Evolutionary conservation across 2,797 vertebrate species (phyloP), one percentile per base, ranked within the genome.

Genomic region (Epinephelus awoara): DNA sequence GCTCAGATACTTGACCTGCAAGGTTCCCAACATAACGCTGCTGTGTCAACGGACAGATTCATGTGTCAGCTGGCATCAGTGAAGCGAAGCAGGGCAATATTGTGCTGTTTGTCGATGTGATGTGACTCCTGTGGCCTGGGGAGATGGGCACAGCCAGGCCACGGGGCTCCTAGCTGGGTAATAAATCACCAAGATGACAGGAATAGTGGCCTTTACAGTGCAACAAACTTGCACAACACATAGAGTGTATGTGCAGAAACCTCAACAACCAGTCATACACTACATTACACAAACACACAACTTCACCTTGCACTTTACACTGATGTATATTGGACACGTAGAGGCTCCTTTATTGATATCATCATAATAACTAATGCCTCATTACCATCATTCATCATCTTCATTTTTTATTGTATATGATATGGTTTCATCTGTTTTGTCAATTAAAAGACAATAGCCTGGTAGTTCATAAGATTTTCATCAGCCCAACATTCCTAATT

Each of bases 101-200:
- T 91, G 90, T 83, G 80, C 88, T 79, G 89, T 92, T 91, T 90
- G 88, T 78, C n/a, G 72, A 88, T 76, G 86, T 87, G 91, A 89
- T 78, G 87, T 77, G 88, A 89, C 86, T 92, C 82, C 74, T 79
- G 86, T 21, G 88, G 79, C 88, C 80, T 51, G 84, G 80, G 77
- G 83, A 82, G 85, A 82, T 65, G 75, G 81, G 77, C 83, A 64
- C 27, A 61, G 73, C 77, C 85, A 65, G 86, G 85, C 91, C 90
- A 85, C 3, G 68, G 85, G 86, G 85, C 84, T 77, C 67, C 40
- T 9, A 18, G 75, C 82, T 46, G 83, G 83, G 85, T 90, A 91
- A 95, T 95, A 94, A 94, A 95, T 95, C 94, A 95, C 75, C 9
- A 34, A 27, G 61, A 87, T 90, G 93, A 94, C 94, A 94, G 91